Evolutionary conservation across 1,140 invertebrate species (phyloP).

Genomic region (Magallana ariakensis): DNA sequence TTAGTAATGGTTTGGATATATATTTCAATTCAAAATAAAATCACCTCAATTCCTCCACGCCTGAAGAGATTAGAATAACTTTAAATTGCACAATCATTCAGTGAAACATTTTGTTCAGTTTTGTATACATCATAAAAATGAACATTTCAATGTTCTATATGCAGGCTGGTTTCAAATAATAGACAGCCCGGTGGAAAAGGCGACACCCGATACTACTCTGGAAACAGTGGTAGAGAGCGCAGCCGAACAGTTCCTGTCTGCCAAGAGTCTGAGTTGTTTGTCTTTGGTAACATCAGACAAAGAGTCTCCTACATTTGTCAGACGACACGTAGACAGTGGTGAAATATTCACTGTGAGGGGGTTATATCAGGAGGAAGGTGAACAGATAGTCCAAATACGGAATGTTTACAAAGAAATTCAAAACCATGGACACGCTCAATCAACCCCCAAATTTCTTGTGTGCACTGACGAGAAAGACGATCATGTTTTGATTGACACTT

Average conservation of each 20-base stretch:
- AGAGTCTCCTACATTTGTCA: not conserved
- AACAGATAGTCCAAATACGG: not conserved
- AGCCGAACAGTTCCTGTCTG: constrained; percentile 45
- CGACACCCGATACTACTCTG: constrained; percentile 19
- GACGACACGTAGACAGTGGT: constrained; percentile 27
- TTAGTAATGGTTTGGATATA: too few relatives aligned
- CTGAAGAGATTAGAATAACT: too few relatives aligned
- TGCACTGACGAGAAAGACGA: constrained; percentile 59
- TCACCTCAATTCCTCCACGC: too few relatives aligned
- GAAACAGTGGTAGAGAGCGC: constrained; percentile 6
- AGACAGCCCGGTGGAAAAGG: not conserved
- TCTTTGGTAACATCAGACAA: not conserved
- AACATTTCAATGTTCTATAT: not conserved
- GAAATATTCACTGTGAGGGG: constrained; percentile 48
- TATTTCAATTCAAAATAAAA: too few relatives aligned
- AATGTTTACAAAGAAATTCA: constrained; percentile 6
- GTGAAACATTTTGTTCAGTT: not conserved
- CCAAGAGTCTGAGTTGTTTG: constrained; percentile 42
- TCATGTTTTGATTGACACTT: constrained; percentile 45
- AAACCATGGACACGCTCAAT: not conserved
- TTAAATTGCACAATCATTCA: too few relatives aligned
- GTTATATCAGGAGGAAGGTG: not conserved
- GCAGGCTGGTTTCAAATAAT: constrained; percentile 53
- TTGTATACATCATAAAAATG: not conserved
- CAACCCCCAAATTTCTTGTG: constrained; percentile 28